Percentiles rank a stretch among this genome's conserved stretches.
Evolutionary conservation across 2,888 invertebrate genomes (phyloP).

Genomic region (Megastigmus dorsalis): DNA sequence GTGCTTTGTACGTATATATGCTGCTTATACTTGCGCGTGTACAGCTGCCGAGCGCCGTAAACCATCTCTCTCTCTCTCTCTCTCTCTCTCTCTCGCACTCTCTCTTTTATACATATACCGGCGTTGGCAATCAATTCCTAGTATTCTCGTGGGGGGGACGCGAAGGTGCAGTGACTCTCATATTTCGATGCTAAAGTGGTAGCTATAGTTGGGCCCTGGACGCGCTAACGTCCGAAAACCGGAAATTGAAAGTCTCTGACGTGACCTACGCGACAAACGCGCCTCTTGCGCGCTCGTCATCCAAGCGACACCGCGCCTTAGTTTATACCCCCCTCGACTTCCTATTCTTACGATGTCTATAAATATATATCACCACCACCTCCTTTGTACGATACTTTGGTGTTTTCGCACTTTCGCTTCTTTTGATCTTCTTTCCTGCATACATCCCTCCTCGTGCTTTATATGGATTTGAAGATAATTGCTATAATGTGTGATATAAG

Average conservation of each 20-base stretch:
- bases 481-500: no score
- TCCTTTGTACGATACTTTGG: no score
- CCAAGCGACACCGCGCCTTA: no score
- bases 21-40: neutral
- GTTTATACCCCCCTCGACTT: no score
- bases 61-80: no score
- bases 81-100: no score
- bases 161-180: slow-evolving; percentile 10
- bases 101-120: neutral
- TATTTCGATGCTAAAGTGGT: neutral
- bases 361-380: no score
- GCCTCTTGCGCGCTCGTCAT: slow-evolving; percentile 19
- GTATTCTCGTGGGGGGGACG: neutral
- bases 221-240: slow-evolving; percentile 54
- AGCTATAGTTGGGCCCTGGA: no score
- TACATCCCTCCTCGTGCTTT: neutral
- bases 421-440: neutral
- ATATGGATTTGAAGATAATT: no score
- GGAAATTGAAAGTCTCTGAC: slow-evolving; percentile 72
- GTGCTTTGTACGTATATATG: neutral
- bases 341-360: no score
- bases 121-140: slow-evolving; percentile 15
- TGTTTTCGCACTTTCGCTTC: no score
- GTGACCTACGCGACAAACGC: slow-evolving; percentile 52
- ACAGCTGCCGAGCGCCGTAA: neutral